Conservation (phyloP, 2,113 vertebrate genomes). For the Nothocercus nigrocapillus region DNA sequence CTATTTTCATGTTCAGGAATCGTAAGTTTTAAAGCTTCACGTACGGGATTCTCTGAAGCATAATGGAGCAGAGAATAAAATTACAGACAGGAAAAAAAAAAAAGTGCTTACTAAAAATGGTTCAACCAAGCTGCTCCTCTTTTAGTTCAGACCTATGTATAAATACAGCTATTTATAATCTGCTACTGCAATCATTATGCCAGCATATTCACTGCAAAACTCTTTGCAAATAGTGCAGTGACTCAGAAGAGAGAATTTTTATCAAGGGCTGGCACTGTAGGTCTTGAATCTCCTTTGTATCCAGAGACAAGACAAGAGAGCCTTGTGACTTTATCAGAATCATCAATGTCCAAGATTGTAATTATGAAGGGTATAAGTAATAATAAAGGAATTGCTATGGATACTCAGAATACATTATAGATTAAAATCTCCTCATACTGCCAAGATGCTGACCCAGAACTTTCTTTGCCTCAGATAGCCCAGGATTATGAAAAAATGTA, state of each 20-base stretch:
- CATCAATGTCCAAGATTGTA: not conserved
- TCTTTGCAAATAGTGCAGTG: conserved; percentile 27
- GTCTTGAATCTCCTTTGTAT: not conserved
- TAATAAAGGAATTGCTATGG: not conserved
- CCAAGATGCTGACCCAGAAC: not conserved
- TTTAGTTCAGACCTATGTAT: conserved; percentile 52
- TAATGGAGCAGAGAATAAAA: conserved; percentile 53
- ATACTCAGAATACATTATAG: not conserved
- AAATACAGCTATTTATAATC: conserved; percentile 62
- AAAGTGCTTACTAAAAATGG: conserved; percentile 36
- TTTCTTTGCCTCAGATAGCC: not conserved
- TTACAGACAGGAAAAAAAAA: not conserved
- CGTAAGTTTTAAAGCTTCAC: conserved; percentile 33
- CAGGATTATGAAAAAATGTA: not conserved
- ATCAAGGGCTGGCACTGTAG: not conserved
- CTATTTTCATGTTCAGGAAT: conserved; percentile 50
- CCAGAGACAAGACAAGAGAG: not conserved
- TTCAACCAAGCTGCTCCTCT: conserved; percentile 37
- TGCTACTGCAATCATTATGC: conserved; percentile 50
- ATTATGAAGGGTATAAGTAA: not conserved
- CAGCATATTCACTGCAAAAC: conserved; percentile 40
- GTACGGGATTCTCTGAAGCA: conserved; percentile 15
- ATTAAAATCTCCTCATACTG: not conserved
- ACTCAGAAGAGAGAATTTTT: conserved; percentile 38
- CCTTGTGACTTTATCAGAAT: not conserved